Conservation (phyloP, 2,797 vertebrate genomes). For the Amphiprion clarkii region DNA sequence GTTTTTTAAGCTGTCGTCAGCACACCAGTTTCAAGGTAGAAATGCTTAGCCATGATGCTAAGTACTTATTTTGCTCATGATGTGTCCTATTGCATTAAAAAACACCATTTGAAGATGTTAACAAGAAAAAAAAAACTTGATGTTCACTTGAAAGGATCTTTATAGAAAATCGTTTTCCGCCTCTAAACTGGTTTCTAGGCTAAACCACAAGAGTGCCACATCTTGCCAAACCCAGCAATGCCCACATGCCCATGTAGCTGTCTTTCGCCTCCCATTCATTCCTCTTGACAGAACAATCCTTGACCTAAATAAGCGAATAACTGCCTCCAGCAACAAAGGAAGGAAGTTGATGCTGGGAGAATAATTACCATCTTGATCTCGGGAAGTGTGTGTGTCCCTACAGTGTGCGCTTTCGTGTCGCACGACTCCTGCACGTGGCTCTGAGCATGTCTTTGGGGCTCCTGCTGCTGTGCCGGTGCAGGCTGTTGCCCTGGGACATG, state of each 20-base stretch:
- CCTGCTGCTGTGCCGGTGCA: conserved; percentile 12
- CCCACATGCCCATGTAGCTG: background rate
- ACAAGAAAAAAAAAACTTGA: too few species aligned
- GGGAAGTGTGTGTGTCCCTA: conserved; percentile 35
- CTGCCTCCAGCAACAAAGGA: conserved; percentile 60
- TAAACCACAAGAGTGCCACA: background rate
- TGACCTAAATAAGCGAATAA: conserved; percentile 77
- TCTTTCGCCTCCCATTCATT: conserved; percentile 7
- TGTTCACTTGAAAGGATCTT: too few species aligned
- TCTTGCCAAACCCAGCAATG: background rate
- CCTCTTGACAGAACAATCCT: conserved; percentile 57
- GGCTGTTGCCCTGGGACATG: conserved; percentile 48
- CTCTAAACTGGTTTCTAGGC: background rate
- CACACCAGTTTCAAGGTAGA: too few species aligned
- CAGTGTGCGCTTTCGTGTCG: conserved; percentile 31
- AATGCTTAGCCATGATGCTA: too few species aligned
- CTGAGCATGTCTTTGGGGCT: conserved; percentile 20
- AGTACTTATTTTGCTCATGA: too few species aligned
- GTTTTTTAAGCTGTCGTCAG: too few species aligned
- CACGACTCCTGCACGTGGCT: conserved; percentile 25
- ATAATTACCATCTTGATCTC: conserved; percentile 71
- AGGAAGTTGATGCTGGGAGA: conserved; percentile 68
- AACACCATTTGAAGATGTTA: too few species aligned
- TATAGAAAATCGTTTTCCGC: background rate
- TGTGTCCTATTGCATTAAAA: too few species aligned